These are phyloP conservation scores for Entelurus aequoreus DNA, from an alignment of 2,113 vertebrate genomes.

Conservation along the genomic window DNA sequence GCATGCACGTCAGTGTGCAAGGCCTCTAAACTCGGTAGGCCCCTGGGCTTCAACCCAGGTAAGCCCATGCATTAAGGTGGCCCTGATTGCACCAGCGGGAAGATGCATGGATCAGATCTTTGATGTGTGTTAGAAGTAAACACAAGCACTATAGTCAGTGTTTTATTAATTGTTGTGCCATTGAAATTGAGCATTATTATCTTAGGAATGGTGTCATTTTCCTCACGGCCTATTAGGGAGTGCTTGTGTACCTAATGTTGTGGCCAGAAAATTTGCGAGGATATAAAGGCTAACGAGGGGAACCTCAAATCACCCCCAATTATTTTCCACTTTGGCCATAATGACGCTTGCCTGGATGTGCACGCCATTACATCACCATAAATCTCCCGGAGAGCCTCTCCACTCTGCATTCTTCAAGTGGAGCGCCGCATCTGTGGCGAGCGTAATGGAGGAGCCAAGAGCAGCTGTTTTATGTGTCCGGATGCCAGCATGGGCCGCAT, in stretches of 20 bases:
- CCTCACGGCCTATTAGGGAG: neutral
- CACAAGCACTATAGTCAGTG: too few species aligned
- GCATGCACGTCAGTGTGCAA: too few species aligned
- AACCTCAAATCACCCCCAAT: constrained; percentile 33
- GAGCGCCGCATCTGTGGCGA: constrained; percentile 33
- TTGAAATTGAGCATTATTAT: too few species aligned
- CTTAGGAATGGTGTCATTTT: neutral
- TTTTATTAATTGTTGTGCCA: too few species aligned
- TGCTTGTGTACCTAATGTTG: neutral
- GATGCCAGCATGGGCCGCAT: too few species aligned
- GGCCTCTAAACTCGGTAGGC: too few species aligned
- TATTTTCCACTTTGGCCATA: constrained; percentile 43
- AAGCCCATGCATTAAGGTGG: too few species aligned
- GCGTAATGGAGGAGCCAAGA: constrained; percentile 29
- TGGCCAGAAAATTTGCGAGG: neutral
- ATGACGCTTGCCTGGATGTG: constrained; percentile 37
- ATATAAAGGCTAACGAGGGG: constrained; percentile 5
- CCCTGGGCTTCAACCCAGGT: too few species aligned
- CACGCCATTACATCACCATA: constrained; percentile 39
- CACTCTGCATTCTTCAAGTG: constrained; percentile 23
- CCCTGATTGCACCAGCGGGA: too few species aligned
- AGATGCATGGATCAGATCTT: too few species aligned
- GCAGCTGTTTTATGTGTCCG: constrained; percentile 41
- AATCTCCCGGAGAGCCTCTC: constrained; percentile 40
- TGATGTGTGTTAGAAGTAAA: too few species aligned